Conservation (phyloP, 2,113 vertebrate genomes). For the Oncorhynchus kisutch region DNA sequence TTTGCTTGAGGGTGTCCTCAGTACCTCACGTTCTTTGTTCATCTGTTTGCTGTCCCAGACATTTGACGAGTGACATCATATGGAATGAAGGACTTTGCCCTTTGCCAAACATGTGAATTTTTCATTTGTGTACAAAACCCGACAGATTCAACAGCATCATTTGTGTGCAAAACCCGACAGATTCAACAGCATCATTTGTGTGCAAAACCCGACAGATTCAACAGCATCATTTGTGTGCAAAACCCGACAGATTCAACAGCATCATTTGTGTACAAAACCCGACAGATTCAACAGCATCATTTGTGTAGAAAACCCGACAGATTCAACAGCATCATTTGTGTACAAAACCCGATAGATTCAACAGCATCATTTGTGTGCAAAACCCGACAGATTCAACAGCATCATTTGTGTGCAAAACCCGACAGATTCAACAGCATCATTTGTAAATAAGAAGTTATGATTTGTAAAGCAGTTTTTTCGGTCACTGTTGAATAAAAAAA, state of each 20-base stretch:
- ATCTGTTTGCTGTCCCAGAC: background rate
- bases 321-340: constrained; percentile 59
- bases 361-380: constrained; percentile 60
- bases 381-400: constrained; percentile 51
- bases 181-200: no score
- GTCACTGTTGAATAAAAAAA: constrained; percentile 5
- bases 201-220: no score
- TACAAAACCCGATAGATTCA: constrained; percentile 56
- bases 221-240: no score
- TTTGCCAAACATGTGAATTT: constrained; percentile 35
- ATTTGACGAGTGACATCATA: background rate
- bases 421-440: constrained; percentile 48
- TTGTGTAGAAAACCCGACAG: constrained; percentile 36
- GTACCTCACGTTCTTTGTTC: constrained; percentile 19
- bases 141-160: constrained; percentile 48
- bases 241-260: no score
- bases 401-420: constrained; percentile 58
- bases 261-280: no score
- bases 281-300: no score
- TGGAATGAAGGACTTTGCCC: background rate
- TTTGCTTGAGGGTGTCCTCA: background rate
- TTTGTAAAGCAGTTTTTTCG: constrained; percentile 61
- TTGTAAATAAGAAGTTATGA: constrained; percentile 56
- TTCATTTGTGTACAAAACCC: constrained; percentile 61
- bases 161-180: no score